phyloP scores from a whole-genome alignment of 2,797 vertebrate species.

The Leuciscus waleckii region DNA sequence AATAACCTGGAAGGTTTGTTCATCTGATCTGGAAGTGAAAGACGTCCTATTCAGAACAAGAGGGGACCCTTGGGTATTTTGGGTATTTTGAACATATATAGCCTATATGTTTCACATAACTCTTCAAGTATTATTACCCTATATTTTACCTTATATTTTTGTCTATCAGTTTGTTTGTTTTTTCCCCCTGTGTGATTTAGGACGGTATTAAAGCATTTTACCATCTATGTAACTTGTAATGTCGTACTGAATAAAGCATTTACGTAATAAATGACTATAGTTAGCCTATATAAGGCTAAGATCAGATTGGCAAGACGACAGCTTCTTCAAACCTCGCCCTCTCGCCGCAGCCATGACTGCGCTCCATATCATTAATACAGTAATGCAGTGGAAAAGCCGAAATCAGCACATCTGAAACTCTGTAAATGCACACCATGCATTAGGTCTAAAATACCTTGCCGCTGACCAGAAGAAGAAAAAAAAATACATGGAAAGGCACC shows the following conservation, averaged over 20 bases:
- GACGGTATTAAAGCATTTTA: neutral
- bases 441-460: neutral
- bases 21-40: conserved; percentile 62
- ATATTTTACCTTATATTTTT: no score
- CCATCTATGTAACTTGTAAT: conserved; percentile 31
- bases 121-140: neutral
- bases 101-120: neutral
- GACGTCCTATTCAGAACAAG: neutral
- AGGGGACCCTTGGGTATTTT: conserved; percentile 1
- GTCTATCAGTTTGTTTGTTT: neutral
- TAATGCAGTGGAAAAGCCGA: conserved; percentile 26
- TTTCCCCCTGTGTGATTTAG: neutral
- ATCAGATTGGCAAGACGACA: conserved; percentile 49
- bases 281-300: conserved; percentile 26
- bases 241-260: conserved; percentile 50
- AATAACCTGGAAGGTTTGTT: conserved; percentile 64
- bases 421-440: neutral
- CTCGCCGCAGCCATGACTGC: conserved; percentile 38
- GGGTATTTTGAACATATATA: neutral
- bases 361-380: conserved; percentile 28
- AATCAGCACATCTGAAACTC: conserved; percentile 14
- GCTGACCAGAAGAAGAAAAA: no score
- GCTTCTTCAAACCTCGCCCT: conserved; percentile 57
- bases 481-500: neutral
- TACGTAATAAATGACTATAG: conserved; percentile 49